These are phyloP conservation scores for Antechinus flavipes DNA, from an alignment of 2,113 vertebrate species.

Conservation along the genomic window DNA sequence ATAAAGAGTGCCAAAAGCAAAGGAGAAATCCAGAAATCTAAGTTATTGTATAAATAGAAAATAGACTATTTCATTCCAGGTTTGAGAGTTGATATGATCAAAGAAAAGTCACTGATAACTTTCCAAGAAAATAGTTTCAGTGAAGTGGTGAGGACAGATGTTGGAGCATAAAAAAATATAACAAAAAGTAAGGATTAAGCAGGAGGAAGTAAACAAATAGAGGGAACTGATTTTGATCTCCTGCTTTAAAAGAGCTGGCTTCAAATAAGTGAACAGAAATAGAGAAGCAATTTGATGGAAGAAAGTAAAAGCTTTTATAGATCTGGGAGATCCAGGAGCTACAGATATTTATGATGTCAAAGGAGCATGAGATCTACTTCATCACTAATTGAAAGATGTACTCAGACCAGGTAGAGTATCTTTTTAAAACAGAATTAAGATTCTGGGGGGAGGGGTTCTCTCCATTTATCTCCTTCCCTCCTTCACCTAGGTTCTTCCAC, in stretches of 20 bases:
- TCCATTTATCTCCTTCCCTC: neutral
- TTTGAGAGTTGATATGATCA: neutral
- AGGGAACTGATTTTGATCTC: neutral
- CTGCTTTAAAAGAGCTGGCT: neutral
- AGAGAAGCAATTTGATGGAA: neutral
- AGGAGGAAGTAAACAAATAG: neutral
- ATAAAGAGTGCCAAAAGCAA: neutral
- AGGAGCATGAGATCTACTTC: neutral
- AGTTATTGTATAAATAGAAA: neutral
- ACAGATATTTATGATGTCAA: neutral
- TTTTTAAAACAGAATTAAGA: neutral
- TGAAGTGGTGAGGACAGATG: neutral
- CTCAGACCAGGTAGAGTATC: neutral
- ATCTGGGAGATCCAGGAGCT: neutral
- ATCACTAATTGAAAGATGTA: neutral
- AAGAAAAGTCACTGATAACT: neutral
- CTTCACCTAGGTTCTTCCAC: neutral
- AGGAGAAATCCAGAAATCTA: neutral
- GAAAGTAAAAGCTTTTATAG: neutral
- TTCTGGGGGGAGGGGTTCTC: neutral
- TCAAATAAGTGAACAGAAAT: neutral
- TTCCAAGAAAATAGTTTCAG: neutral
- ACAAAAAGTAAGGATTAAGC: neutral
- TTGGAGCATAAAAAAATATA: neutral
- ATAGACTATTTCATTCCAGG: too few relatives aligned